Conservation (phyloP, 2,888 invertebrate genomes). For the Sinelater perroti region DNA sequence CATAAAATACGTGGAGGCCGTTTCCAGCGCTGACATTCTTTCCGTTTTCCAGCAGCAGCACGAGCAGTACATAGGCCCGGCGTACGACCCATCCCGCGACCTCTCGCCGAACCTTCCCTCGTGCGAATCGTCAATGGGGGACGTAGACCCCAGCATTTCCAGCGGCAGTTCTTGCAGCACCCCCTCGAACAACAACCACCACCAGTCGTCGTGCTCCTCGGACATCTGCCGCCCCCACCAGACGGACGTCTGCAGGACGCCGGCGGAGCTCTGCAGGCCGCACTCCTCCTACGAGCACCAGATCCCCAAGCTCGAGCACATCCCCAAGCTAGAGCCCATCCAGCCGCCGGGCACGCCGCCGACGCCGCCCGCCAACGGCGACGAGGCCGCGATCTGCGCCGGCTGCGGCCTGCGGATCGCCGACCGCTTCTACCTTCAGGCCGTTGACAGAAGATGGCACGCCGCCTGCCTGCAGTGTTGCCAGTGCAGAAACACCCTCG, state of each 20-base stretch:
- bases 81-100: constrained; percentile 77
- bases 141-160: constrained; percentile 65
- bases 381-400: constrained; percentile 75
- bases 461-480: constrained; percentile 89
- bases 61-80: constrained; percentile 67
- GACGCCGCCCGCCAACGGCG: constrained; percentile 58
- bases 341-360: constrained; percentile 64
- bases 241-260: constrained; percentile 50
- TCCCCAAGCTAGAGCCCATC: constrained; percentile 65
- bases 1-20: too few relatives aligned
- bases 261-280: constrained; percentile 47
- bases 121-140: constrained; percentile 65
- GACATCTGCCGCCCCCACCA: constrained; percentile 58
- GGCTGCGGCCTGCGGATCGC: constrained; percentile 88
- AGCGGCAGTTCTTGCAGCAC: constrained; percentile 69
- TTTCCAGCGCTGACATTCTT: neutral
- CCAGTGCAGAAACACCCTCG: constrained; percentile 88
- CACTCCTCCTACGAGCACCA: constrained; percentile 62
- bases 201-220: constrained; percentile 62
- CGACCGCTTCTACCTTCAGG: constrained; percentile 90
- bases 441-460: constrained; percentile 94
- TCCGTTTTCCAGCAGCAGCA: constrained; percentile 73
- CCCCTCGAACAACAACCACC: constrained; percentile 66
- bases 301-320: constrained; percentile 65
- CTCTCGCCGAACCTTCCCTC: constrained; percentile 78